Evolutionary conservation across 2,888 invertebrate species (phyloP).

Genomic region (Actias luna): DNA sequence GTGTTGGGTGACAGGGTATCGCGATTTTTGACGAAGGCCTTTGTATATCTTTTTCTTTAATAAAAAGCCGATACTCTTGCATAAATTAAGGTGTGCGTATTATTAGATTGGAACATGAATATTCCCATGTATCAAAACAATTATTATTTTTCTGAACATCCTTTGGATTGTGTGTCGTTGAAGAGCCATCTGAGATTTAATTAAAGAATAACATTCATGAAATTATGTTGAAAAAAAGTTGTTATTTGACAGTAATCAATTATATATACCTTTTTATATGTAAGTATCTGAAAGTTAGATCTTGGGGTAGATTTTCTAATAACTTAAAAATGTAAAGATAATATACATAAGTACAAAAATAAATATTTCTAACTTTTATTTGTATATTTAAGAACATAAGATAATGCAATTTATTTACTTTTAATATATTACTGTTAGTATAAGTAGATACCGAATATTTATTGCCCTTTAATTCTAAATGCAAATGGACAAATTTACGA

Average conservation of each 20-base stretch:
- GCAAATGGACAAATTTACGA: constrained; percentile 80
- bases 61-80: constrained; percentile 69
- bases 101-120: constrained; percentile 67
- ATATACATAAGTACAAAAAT: too few species aligned
- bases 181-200: background rate
- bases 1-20: constrained; percentile 75
- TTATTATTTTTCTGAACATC: constrained; percentile 46
- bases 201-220: constrained; percentile 17
- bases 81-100: constrained; percentile 73
- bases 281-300: background rate
- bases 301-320: too few species aligned
- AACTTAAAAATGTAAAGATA: too few species aligned
- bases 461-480: constrained; percentile 65
- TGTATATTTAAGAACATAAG: too few species aligned
- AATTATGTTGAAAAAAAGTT: background rate
- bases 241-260: too few species aligned
- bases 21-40: constrained; percentile 73
- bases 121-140: constrained; percentile 67
- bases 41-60: constrained; percentile 57
- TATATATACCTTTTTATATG: background rate
- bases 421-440: constrained; percentile 12
- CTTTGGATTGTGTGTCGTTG: constrained; percentile 13
- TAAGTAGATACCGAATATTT: constrained; percentile 46
- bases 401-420: background rate
- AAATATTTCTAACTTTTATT: too few species aligned